Conservation (phyloP, 37 sponge, comb jelly and placozoan species). For the Diacarnus erythraeanus region DNA sequence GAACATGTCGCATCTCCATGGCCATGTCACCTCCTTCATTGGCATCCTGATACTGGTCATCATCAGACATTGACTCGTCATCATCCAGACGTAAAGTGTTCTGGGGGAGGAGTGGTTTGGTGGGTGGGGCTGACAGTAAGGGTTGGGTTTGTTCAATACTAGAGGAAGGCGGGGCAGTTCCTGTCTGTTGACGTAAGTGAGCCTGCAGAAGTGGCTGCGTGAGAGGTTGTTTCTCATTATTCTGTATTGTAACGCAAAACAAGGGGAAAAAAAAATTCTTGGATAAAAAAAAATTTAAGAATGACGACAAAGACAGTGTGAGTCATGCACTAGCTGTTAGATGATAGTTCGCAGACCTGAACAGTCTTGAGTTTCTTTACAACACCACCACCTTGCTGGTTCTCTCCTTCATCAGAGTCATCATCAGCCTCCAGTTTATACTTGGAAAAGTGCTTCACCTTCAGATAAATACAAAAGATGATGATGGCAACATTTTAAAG, state of each 20-base stretch:
- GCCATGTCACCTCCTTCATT: background rate
- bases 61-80: slow-evolving; percentile 60
- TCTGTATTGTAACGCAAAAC: background rate
- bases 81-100: background rate
- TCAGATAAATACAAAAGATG: background rate
- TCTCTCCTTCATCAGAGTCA: slow-evolving; percentile 46
- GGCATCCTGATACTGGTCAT: slow-evolving; percentile 22
- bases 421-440: slow-evolving; percentile 80
- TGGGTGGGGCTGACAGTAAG: background rate
- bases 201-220: background rate
- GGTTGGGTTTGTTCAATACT: background rate
- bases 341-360: slow-evolving; percentile 16
- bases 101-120: background rate
- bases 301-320: background rate
- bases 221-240: background rate
- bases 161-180: background rate
- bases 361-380: slow-evolving; percentile 45
- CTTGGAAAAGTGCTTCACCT: slow-evolving; percentile 89
- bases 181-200: background rate
- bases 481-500: background rate
- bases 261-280: background rate
- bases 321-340: background rate
- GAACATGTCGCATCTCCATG: background rate
- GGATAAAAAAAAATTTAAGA: background rate
- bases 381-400: background rate